phyloP scores from a whole-genome alignment of 2,797 vertebrate genomes.

The Zenarchopterus dispar region DNA sequence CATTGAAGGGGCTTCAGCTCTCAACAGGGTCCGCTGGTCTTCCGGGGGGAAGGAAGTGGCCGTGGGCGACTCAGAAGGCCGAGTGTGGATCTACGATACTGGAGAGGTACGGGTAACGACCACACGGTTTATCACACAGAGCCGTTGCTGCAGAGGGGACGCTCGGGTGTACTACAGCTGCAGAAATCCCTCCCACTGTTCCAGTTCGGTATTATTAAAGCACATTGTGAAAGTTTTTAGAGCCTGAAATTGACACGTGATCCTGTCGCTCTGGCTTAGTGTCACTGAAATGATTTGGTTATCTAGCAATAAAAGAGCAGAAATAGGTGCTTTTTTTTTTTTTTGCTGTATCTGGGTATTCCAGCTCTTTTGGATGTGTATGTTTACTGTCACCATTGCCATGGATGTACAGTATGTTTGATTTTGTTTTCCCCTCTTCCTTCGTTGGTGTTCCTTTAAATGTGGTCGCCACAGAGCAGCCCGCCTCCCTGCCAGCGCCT shows the following conservation, averaged over 20 bases:
- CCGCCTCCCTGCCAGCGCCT: slow-evolving; percentile 56
- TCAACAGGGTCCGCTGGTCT: slow-evolving; percentile 96
- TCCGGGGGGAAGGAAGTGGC: slow-evolving; percentile 95
- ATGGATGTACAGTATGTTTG: slow-evolving; percentile 50
- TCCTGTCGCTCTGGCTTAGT: too few relatives aligned
- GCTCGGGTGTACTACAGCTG: too few relatives aligned
- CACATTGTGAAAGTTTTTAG: too few relatives aligned
- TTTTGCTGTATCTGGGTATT: slow-evolving; percentile 12
- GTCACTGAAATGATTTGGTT: too few relatives aligned
- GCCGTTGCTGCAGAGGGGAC: too few relatives aligned
- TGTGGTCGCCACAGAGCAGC: slow-evolving; percentile 64
- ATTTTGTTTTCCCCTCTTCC: slow-evolving; percentile 16
- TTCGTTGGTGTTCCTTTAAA: slow-evolving; percentile 61
- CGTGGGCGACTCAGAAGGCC: slow-evolving; percentile 96
- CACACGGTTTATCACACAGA: too few relatives aligned
- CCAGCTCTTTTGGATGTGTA: slow-evolving; percentile 19
- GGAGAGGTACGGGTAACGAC: slow-evolving; percentile 88
- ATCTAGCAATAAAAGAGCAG: too few relatives aligned
- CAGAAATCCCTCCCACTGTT: too few relatives aligned
- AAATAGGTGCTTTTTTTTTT: background rate
- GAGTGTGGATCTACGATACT: slow-evolving; percentile 96
- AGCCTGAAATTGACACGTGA: too few relatives aligned
- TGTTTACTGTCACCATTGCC: slow-evolving; percentile 62
- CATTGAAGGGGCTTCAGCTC: slow-evolving; percentile 92
- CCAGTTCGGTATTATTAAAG: too few relatives aligned